Base-by-base conservation (phyloP, 2,888 invertebrate genomes). In the Lasioglossum marginatum region DNA sequence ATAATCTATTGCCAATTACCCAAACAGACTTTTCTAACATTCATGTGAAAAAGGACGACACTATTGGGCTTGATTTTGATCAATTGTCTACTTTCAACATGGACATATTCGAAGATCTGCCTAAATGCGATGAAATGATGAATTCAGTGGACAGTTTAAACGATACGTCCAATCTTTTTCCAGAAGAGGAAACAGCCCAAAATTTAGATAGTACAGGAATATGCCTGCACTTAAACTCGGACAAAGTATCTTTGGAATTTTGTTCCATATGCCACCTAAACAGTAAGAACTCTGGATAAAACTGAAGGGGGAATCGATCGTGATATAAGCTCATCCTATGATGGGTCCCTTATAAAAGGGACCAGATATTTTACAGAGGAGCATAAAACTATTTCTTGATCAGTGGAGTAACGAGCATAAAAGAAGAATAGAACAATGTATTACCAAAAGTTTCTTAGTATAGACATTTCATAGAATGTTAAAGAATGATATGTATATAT, bases 211-310 rank as follows among this genome's bases (percentile, higher is more conserved):
- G 95, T 89, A 95, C 95, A 75, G 96, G 96, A 27, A 95, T 97
- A 31, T 97, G 96, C 91, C 93, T 97, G 23, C 96, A 97, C 90
- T 95, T 96, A 27, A 96, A 96, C 83, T 96, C 96, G 66, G 96
- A 96, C 73, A 95, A 95, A 92, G 95, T 96, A 57, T 96, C 96
- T 0, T 92, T 96, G 83, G 96, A 96, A 91, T 96, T 96, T 91
- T 97, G 97, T 92, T 94, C 96, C 2, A 94, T 94, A 48, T 97
- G 96, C 89, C 96, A 96, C 91, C 95, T 95, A 81, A 96, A 96
- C 85, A 94, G 92, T 78, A 86, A 92, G 52, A 92, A 89, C 82
- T 88, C 60, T 12, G 81, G 77, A 70, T 77, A 34, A 70, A 82
- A 85, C 34, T 89, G 68, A 89, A 83, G 84, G 79, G 84, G 79